Conservation (phyloP, 30 jellyfish, hydroid and myxozoan genomes). For the Catostylus mosaicus region DNA sequence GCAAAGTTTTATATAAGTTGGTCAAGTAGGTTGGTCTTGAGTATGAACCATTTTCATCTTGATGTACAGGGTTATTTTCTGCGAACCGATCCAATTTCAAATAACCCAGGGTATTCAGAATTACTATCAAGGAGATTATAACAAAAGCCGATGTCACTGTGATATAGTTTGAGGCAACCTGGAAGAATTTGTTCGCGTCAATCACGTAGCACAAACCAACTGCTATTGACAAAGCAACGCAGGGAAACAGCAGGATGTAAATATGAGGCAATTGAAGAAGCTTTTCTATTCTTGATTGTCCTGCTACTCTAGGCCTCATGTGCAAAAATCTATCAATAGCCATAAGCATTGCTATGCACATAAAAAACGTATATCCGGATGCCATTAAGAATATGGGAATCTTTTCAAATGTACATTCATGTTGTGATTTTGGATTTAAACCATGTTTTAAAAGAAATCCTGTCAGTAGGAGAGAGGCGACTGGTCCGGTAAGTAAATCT, state of each 20-base stretch:
- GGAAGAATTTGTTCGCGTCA: neutral
- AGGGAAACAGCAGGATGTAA: neutral
- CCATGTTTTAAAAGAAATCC: neutral
- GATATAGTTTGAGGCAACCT: neutral
- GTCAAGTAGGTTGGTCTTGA: neutral
- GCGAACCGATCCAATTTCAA: neutral
- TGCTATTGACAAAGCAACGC: neutral
- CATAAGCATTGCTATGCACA: conserved; percentile 7
- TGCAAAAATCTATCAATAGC: conserved; percentile 23
- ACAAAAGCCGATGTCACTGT: neutral
- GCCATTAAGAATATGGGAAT: too few relatives aligned
- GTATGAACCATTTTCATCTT: neutral
- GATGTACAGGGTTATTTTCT: neutral
- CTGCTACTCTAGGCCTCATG: conserved; percentile 5
- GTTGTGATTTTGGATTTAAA: too few relatives aligned
- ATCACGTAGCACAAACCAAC: neutral
- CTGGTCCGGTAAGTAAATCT: neutral
- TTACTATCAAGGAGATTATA: neutral
- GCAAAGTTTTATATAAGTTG: neutral
- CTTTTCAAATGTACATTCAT: too few relatives aligned
- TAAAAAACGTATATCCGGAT: too few relatives aligned
- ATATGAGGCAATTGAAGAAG: neutral
- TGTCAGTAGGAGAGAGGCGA: neutral
- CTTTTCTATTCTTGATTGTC: conserved; percentile 1
- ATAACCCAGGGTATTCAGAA: conserved; percentile 1